phyloP scores from a whole-genome alignment of 2,113 vertebrate genomes.

The Nipponia nippon region DNA sequence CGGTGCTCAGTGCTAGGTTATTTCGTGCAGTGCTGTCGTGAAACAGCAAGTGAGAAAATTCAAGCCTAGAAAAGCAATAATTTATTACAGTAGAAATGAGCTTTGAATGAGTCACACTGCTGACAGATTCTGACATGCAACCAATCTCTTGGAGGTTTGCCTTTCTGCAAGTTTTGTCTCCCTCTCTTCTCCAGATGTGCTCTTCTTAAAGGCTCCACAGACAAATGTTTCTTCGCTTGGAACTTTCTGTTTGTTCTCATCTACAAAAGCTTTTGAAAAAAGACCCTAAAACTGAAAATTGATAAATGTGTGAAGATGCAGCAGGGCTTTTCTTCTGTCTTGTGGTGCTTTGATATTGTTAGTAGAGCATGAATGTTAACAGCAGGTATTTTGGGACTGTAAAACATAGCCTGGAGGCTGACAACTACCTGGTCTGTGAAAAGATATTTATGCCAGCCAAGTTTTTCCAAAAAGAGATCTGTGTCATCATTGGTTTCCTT shows the following conservation, averaged over 20 bases:
- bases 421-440: background rate
- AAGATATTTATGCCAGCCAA: background rate
- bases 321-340: background rate
- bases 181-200: background rate
- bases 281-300: background rate
- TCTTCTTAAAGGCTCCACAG: background rate
- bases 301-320: background rate
- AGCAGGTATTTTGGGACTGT: background rate
- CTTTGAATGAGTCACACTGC: background rate
- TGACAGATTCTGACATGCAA: background rate
- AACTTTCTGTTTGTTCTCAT: background rate
- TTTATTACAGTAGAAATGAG: background rate
- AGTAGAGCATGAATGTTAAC: background rate
- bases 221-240: background rate
- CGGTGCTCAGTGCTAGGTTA: background rate
- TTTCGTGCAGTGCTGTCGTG: background rate
- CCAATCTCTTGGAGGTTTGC: background rate
- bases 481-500: background rate
- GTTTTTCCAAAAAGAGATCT: background rate
- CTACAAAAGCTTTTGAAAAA: background rate
- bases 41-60: slow-evolving; percentile 19
- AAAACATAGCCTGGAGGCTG: background rate
- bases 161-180: background rate
- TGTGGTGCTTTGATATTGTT: background rate
- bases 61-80: slow-evolving; percentile 2